These are phyloP conservation scores for Meles meles DNA, from an alignment of 2,113 vertebrate genomes.

Conservation along the genomic window DNA sequence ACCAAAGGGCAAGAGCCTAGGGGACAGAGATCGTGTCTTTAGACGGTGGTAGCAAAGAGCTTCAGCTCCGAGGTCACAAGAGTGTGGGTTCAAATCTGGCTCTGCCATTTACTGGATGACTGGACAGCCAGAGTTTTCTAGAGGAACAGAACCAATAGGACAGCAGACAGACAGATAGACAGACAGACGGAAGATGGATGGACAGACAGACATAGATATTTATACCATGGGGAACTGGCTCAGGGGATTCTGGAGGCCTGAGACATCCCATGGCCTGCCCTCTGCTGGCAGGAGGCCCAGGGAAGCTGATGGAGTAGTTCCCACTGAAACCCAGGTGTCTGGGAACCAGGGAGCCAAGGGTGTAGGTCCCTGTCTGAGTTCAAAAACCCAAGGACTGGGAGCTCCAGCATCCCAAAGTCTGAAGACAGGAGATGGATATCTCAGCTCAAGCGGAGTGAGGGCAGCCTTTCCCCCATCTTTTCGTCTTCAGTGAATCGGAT, in stretches of 20 bases:
- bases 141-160: not conserved
- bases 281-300: not conserved
- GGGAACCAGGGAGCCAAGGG: not conserved
- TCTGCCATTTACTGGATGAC: not conserved
- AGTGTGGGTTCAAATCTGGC: not conserved
- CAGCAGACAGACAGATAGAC: rapidly evolving
- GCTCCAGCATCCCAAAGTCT: not conserved
- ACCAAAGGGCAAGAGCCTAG: not conserved
- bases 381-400: not conserved
- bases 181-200: not conserved
- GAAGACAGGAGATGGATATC: not conserved
- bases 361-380: not conserved
- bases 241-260: not conserved
- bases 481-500: not conserved
- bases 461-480: not conserved
- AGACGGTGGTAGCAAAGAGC: not conserved
- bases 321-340: not conserved
- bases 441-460: not conserved
- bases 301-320: not conserved
- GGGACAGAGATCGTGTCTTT: not conserved
- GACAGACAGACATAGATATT: rapidly evolving
- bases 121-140: not conserved
- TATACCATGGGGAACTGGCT: not conserved
- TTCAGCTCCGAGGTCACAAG: not conserved
- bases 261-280: not conserved